A percentile compares a stretch with the other conserved stretches of the same genome.
These are phyloP conservation scores for Tortrix viridana DNA, from an alignment of 2,888 invertebrate species.

Conservation along the genomic window DNA sequence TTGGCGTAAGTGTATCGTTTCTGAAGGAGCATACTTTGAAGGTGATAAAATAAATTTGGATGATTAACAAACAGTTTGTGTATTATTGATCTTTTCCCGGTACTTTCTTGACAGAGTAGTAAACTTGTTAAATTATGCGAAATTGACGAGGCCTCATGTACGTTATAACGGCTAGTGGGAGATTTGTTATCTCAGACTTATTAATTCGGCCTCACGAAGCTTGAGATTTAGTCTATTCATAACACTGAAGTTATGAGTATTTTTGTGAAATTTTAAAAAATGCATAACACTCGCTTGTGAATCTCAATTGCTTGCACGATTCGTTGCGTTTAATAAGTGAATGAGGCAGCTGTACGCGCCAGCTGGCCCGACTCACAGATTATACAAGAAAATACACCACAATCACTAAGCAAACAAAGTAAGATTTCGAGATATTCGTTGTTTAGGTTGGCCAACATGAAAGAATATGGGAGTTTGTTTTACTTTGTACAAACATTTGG, in stretches of 20 bases:
- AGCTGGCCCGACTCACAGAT: conserved; percentile 67
- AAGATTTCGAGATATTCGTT: conserved; percentile 56
- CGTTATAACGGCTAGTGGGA: too few relatives aligned
- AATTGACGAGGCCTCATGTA: too few relatives aligned
- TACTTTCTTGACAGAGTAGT: too few relatives aligned
- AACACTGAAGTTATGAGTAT: conserved; percentile 5
- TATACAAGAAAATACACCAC: conserved; percentile 57
- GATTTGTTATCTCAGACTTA: too few relatives aligned
- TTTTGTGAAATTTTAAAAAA: conserved; percentile 13
- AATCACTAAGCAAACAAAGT: conserved; percentile 69
- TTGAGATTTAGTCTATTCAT: too few relatives aligned
- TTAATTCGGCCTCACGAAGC: too few relatives aligned
- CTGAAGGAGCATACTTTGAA: too few relatives aligned
- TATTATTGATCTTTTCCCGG: too few relatives aligned
- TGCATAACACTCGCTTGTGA: conserved; percentile 27
- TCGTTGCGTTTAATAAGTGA: conserved; percentile 32
- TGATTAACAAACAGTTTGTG: too few relatives aligned
- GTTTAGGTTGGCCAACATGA: conserved; percentile 54
- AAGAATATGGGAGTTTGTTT: conserved; percentile 59
- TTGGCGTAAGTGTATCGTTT: too few relatives aligned
- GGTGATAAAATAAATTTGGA: too few relatives aligned
- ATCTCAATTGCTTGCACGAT: conserved; percentile 32
- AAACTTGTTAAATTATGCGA: too few relatives aligned
- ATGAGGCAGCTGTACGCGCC: conserved; percentile 45
- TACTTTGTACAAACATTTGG: conserved; percentile 62